phyloP scores from a whole-genome alignment of 2,888 invertebrate species.

The Didymodactylos carnosus region DNA sequence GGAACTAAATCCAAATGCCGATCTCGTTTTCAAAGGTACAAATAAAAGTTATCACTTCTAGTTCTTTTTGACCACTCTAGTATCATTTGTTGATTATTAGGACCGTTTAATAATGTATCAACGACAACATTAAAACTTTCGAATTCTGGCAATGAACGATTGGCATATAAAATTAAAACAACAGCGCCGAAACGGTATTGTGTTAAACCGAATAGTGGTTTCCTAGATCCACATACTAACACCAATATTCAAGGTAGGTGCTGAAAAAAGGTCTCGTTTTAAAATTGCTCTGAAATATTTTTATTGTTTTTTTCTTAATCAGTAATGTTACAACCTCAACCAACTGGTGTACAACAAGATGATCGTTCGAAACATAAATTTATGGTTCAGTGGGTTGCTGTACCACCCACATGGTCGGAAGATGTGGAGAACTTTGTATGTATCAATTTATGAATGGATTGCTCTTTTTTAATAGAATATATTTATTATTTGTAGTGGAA shows the following conservation, averaged over 20 bases:
- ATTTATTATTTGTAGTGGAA: neutral
- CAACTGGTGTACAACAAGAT: neutral
- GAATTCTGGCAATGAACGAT: constrained; percentile 38
- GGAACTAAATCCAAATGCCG: neutral
- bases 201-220: constrained; percentile 89
- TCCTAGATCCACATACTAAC: constrained; percentile 49
- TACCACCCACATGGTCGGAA: neutral
- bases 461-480: no score
- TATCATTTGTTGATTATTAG: no score
- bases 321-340: neutral
- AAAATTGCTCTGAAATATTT: neutral
- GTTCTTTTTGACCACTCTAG: no score
- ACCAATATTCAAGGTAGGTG: neutral
- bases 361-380: constrained; percentile 98
- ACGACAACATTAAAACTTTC: neutral
- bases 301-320: neutral
- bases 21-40: neutral
- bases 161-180: constrained; percentile 97
- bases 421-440: neutral
- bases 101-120: neutral
- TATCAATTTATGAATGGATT: neutral
- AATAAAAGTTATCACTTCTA: no score
- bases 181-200: constrained; percentile 98
- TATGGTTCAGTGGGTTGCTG: constrained; percentile 58
- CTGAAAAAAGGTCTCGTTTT: no score